These are phyloP conservation scores for Delichon dasypus DNA, from an alignment of 2,797 vertebrate genomes.

Conservation along the genomic window DNA sequence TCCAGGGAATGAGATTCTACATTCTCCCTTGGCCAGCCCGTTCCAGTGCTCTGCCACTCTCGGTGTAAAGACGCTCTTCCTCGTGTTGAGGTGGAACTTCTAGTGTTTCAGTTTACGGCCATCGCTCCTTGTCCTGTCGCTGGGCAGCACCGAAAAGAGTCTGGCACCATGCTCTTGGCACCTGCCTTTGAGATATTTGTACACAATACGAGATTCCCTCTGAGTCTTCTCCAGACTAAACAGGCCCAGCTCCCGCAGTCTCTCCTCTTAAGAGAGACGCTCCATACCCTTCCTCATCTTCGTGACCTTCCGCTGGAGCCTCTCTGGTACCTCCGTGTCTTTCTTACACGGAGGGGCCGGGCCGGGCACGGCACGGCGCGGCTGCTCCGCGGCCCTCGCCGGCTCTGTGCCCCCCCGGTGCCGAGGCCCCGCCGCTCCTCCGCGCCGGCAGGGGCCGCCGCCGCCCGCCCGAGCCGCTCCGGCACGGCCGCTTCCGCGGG, in stretches of 20 bases:
- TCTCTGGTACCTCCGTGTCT: accelerated
- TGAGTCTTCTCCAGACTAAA: too few species aligned
- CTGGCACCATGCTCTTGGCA: not conserved
- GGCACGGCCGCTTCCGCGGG: not conserved
- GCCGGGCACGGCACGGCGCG: not conserved
- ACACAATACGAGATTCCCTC: not conserved
- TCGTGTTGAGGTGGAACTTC: not conserved
- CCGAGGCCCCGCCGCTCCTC: not conserved
- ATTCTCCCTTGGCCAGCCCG: not conserved
- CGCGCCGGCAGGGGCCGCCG: conserved; percentile 7
- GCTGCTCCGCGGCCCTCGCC: too few species aligned
- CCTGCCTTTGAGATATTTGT: too few species aligned
- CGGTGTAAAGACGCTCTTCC: not conserved
- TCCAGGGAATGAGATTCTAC: not conserved
- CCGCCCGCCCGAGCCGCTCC: not conserved
- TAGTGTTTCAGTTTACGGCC: not conserved
- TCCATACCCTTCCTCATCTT: not conserved
- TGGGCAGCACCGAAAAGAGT: not conserved
- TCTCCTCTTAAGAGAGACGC: not conserved
- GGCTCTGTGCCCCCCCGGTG: not conserved
- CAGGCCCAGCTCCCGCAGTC: not conserved
- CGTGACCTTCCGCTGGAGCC: not conserved
- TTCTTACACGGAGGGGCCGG: accelerated
- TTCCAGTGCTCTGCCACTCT: not conserved
- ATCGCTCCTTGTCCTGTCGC: not conserved